phyloP scores from a whole-genome alignment of 92 coral and sea anemone species.

The Paramuricea clavata region DNA sequence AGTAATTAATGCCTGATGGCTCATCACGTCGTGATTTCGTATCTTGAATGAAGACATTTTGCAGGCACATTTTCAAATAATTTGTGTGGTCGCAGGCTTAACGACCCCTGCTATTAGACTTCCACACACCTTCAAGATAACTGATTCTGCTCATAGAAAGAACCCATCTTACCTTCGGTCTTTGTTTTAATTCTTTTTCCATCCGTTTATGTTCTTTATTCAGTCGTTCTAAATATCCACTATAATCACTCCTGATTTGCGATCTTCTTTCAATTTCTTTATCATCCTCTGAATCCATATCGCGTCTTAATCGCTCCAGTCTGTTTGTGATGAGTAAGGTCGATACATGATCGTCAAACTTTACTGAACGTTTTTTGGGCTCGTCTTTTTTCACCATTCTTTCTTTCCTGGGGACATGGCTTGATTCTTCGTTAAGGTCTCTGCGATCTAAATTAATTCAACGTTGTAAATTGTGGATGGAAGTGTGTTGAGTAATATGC shows the following conservation, averaged over 20 bases:
- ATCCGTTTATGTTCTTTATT: conserved; percentile 29
- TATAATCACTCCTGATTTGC: conserved; percentile 2
- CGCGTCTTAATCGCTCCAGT: conserved; percentile 86
- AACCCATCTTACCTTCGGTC: conserved; percentile 1
- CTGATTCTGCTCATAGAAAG: neutral
- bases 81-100: no score
- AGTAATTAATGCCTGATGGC: no score
- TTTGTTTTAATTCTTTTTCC: conserved; percentile 30
- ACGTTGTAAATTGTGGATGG: neutral
- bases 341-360: conserved; percentile 87
- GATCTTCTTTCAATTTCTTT: conserved; percentile 72
- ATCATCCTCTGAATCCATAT: conserved; percentile 80
- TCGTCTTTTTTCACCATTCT: neutral
- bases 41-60: no score
- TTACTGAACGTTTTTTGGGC: conserved; percentile 76
- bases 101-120: no score
- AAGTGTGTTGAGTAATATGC: no score
- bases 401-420: neutral
- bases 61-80: no score
- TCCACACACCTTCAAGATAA: no score
- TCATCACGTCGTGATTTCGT: no score
- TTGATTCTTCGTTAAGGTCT: neutral
- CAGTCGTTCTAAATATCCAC: conserved; percentile 11
- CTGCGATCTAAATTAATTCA: conserved; percentile 4
- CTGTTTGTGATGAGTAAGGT: conserved; percentile 88